Percentiles rank a stretch among this genome's conserved stretches.
These are phyloP conservation scores for Chascanopsetta lugubris DNA, from an alignment of 2,113 vertebrate genomes.

Conservation along the genomic window DNA sequence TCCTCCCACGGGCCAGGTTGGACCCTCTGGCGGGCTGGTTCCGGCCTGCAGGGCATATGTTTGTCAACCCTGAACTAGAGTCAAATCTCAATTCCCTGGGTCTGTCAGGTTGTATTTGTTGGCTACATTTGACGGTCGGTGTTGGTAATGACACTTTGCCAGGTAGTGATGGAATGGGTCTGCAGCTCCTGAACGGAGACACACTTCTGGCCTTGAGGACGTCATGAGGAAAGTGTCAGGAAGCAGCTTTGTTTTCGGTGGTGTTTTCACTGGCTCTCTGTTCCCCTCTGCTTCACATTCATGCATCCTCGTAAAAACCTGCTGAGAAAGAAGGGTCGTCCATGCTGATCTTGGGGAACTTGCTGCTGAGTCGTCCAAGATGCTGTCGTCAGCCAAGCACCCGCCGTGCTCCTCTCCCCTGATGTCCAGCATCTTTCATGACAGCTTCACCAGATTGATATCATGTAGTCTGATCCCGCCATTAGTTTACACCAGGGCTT, in stretches of 20 bases:
- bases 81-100: no score
- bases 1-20: no score
- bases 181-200: no score
- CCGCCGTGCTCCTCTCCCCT: background rate
- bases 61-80: no score
- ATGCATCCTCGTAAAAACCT: background rate
- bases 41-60: no score
- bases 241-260: background rate
- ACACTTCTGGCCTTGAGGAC: no score
- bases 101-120: no score
- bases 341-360: background rate
- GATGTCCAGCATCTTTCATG: background rate
- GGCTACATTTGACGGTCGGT: no score
- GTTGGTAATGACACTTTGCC: no score
- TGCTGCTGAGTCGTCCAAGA: background rate
- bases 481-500: conserved; percentile 1
- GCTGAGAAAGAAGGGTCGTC: background rate
- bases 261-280: background rate
- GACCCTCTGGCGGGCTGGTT: no score
- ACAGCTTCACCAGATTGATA: background rate
- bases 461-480: background rate
- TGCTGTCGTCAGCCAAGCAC: background rate
- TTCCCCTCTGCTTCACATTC: background rate
- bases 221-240: background rate
- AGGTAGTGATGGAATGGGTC: no score